Conservation (phyloP, 2,888 invertebrate species). For the Perizoma flavofasciatum region DNA sequence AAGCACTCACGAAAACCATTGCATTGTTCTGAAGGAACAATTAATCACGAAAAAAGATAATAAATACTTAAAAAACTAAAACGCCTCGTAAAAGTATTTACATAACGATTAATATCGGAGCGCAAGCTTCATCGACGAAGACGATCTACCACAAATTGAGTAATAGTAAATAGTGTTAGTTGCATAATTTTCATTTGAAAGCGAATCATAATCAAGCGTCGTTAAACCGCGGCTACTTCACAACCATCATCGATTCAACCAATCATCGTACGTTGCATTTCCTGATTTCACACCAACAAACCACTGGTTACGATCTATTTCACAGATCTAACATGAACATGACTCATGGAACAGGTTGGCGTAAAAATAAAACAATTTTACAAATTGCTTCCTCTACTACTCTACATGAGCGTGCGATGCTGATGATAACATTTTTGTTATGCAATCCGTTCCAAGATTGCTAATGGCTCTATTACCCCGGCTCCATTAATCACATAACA, state of each 20-base stretch:
- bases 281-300: constrained; percentile 61
- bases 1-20: not conserved
- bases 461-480: constrained; percentile 23
- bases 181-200: constrained; percentile 38
- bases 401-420: constrained; percentile 18
- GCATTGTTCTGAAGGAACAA: constrained; percentile 10
- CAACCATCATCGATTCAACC: constrained; percentile 52
- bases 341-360: constrained; percentile 43
- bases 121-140: constrained; percentile 18
- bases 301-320: constrained; percentile 54
- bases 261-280: constrained; percentile 58
- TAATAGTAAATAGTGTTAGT: constrained; percentile 25
- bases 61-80: constrained; percentile 9
- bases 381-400: constrained; percentile 28
- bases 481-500: constrained; percentile 15
- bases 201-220: constrained; percentile 41
- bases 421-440: constrained; percentile 25
- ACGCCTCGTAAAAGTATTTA: constrained; percentile 8
- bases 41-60: constrained; percentile 6
- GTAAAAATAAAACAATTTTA: constrained; percentile 37
- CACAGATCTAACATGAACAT: constrained; percentile 49
- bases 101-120: constrained; percentile 20
- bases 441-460: constrained; percentile 25
- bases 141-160: constrained; percentile 29
- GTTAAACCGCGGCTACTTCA: constrained; percentile 46